Evolutionary conservation across 30 jellyfish, hydroid and myxozoan species (phyloP).

Genomic region (Turritopsis dohrnii): DNA sequence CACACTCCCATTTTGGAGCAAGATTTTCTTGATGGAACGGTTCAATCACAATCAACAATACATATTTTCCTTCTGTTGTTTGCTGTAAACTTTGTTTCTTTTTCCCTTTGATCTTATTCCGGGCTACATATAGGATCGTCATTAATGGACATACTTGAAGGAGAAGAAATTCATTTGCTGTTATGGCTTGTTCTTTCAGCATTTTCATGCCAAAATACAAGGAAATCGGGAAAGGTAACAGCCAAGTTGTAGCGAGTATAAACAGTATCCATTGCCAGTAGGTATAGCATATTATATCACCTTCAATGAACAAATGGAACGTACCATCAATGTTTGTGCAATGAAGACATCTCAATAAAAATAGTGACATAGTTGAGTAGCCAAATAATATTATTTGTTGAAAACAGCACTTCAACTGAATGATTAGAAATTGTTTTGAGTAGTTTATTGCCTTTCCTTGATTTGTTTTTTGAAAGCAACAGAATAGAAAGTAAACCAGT

Average conservation of each 20-base stretch:
- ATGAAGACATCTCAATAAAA: conserved; percentile 7
- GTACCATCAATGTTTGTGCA: conserved; percentile 5
- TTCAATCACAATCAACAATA: conserved; percentile 1
- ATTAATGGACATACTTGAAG: conserved; percentile 28
- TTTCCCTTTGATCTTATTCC: neutral
- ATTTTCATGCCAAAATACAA: neutral
- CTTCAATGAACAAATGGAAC: conserved; percentile 24
- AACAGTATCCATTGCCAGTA: conserved; percentile 29
- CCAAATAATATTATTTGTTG: conserved; percentile 12
- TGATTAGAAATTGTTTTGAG: neutral
- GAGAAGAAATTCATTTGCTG: conserved; percentile 23
- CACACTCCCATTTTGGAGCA: conserved; percentile 24
- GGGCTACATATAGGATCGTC: neutral
- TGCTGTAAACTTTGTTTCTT: neutral
- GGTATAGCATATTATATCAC: conserved; percentile 33
- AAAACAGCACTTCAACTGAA: neutral
- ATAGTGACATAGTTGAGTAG: conserved; percentile 2
- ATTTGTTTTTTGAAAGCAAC: neutral
- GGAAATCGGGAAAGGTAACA: conserved; percentile 18
- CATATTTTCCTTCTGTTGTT: neutral
- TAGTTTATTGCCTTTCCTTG: neutral
- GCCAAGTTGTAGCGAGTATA: conserved; percentile 11
- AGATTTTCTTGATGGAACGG: conserved; percentile 23
- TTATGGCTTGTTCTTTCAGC: neutral
- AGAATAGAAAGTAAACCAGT: neutral